Evolutionary conservation across 2,797 vertebrate genomes (phyloP).

Genomic region (Poecilia wingei): DNA sequence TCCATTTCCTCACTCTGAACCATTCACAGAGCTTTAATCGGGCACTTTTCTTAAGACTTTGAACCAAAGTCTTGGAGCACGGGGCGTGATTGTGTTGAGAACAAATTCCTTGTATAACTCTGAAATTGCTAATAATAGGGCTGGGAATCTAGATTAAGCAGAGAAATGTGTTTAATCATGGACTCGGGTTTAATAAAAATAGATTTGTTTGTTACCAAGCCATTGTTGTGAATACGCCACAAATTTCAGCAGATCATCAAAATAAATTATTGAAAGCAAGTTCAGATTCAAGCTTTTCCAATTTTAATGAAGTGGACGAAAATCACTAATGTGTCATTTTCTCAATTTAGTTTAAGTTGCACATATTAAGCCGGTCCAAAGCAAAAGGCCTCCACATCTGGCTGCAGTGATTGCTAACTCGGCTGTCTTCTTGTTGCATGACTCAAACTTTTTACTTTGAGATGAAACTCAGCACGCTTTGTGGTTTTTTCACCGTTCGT

Average conservation of each 20-base stretch:
- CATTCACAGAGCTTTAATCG: conserved; percentile 23
- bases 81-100: conserved; percentile 12
- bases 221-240: neutral
- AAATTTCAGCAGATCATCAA: neutral
- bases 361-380: conserved; percentile 35
- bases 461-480: conserved; percentile 18
- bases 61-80: conserved; percentile 2
- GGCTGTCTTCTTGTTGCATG: conserved; percentile 21
- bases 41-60: conserved; percentile 18
- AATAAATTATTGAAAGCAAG: neutral
- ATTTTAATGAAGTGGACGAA: neutral
- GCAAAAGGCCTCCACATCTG: conserved; percentile 60
- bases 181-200: neutral
- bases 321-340: conserved; percentile 2
- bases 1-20: conserved; percentile 29
- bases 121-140: neutral
- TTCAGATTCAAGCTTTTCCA: neutral
- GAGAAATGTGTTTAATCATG: neutral
- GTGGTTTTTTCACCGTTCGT: conserved; percentile 1
- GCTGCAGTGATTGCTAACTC: conserved; percentile 33
- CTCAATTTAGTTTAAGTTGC: conserved; percentile 30
- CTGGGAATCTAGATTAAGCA: neutral
- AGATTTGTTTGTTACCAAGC: neutral
- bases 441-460: conserved; percentile 26
- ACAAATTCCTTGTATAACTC: conserved; percentile 27